phyloP scores from a whole-genome alignment of 2,888 invertebrate species.

The Hypomecis atomaria region DNA sequence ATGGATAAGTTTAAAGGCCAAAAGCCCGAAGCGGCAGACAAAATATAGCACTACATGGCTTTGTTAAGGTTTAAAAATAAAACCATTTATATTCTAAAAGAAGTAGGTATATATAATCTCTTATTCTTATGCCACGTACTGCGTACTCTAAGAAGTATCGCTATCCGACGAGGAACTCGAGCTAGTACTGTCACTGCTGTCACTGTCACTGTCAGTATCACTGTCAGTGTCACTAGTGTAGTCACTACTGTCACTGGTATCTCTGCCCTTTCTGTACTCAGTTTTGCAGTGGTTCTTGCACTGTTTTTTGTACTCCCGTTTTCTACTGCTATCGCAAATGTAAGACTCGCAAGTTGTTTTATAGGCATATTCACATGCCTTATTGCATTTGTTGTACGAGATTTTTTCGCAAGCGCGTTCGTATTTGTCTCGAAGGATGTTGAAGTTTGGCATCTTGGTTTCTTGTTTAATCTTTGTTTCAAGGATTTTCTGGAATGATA shows the following conservation, averaged over 20 bases:
- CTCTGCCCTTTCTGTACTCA: conserved; percentile 31
- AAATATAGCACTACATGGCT: too few species aligned
- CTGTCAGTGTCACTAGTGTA: conserved; percentile 14
- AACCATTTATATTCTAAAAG: too few species aligned
- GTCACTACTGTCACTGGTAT: conserved; percentile 3
- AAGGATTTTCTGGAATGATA: not conserved
- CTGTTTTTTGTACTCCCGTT: conserved; percentile 44
- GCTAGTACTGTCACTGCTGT: not conserved
- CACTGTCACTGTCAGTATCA: too few species aligned
- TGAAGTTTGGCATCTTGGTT: conserved; percentile 21
- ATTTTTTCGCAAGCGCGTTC: conserved; percentile 54
- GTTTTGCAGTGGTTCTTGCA: conserved; percentile 53
- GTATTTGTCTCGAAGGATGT: conserved; percentile 55
- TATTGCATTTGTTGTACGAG: conserved; percentile 51
- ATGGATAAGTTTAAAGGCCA: too few species aligned
- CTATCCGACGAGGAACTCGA: too few species aligned
- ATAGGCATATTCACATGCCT: conserved; percentile 50
- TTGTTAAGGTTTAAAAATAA: too few species aligned
- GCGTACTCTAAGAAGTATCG: too few species aligned
- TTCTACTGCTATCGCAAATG: conserved; percentile 43
- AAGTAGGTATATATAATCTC: too few species aligned
- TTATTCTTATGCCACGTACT: too few species aligned
- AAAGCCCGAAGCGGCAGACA: too few species aligned
- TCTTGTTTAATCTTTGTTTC: not conserved
- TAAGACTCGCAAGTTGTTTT: conserved; percentile 43